Base-by-base conservation (phyloP, 2,113 vertebrate genomes). In the Carollia perspicillata region DNA sequence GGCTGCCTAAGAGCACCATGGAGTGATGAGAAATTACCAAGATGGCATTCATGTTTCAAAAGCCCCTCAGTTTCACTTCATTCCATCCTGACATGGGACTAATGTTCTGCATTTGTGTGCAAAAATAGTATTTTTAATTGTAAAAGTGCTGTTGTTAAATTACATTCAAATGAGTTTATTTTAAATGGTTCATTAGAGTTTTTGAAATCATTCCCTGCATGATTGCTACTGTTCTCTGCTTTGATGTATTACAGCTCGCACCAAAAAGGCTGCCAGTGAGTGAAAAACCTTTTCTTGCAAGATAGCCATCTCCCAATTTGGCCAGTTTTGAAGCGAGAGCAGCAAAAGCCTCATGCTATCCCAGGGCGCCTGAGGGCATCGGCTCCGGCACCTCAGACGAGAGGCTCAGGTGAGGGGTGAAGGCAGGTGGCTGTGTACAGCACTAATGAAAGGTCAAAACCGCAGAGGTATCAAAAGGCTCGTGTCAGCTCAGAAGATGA, bases 111-210 rank as follows among this genome's bases (percentile, higher is more conserved):
- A 97, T 98, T 98, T 98, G 97, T 97, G 98, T 97, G 97, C 94
- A 97, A 95, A 98, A 98, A 97, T 95, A 98, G 94, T 98, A 97
- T 97, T 98, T 98, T 98, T 98, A 98, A 98, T 98, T 98, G 97
- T 98, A 97, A 98, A 98, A 98, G 91, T 97, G 95, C 81, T 97
- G 97, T 92, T 97, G 96, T 96, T 98, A 98, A 98, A 98, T 98
- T 98, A 98, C 97, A 96, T 98, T 98, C 97, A 98, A 98, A 98
- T 97, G 97, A 98, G 97, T 98, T 98, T 98, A 97, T 98, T 98
- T 98, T 98, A 98, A 98, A 98, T 0, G 97, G 95, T 97, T 98
- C 98, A 98, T 98, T 98, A 98, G 97, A 97, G 77, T 97, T 98
- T 98, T 98, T 95, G 87, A 98, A 98, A 98, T 96, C 95, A 92